Conservation (phyloP, 2,113 vertebrate species). For the Mus pahari region DNA sequence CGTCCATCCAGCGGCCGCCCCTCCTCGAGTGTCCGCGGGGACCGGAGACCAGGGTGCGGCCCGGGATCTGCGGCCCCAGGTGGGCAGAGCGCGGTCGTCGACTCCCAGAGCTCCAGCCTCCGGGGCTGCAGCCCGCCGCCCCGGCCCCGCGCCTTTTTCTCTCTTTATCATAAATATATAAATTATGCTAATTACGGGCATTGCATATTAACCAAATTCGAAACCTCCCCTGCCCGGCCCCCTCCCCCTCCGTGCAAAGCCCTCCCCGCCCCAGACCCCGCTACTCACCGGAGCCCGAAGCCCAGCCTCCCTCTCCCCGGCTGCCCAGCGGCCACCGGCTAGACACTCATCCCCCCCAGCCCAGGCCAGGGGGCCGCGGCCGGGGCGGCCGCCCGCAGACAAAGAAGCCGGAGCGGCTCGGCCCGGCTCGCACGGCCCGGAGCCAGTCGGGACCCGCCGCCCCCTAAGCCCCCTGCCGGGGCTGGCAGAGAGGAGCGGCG, state of each 20-base stretch:
- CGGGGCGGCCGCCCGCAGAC: constrained; percentile 76
- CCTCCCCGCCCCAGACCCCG: constrained; percentile 82
- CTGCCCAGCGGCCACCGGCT: constrained; percentile 67
- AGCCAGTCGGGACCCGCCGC: constrained; percentile 73
- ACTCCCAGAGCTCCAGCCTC: constrained; percentile 10
- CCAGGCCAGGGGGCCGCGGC: constrained; percentile 60
- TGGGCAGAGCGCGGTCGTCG: neutral
- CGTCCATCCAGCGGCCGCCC: constrained; percentile 54
- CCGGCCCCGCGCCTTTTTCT: constrained; percentile 72
- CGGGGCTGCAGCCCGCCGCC: constrained; percentile 11
- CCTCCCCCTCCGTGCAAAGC: constrained; percentile 85
- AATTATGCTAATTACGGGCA: constrained; percentile 99
- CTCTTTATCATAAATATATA: constrained; percentile 99
- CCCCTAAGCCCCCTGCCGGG: constrained; percentile 58
- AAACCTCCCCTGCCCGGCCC: constrained; percentile 88
- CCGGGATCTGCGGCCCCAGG: neutral
- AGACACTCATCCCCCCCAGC: constrained; percentile 69
- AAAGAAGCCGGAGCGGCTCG: constrained; percentile 77
- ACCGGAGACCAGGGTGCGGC: neutral
- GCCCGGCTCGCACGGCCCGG: constrained; percentile 71
- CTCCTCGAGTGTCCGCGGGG: neutral
- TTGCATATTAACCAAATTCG: constrained; percentile 96
- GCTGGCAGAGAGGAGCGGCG: constrained; percentile 44
- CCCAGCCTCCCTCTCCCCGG: constrained; percentile 70
- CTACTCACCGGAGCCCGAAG: constrained; percentile 76